Percentiles rank a stretch among this genome's conserved stretches.
Evolutionary conservation across 2,888 invertebrate genomes (phyloP).

Genomic region (Eucriotettix oculatus): DNA sequence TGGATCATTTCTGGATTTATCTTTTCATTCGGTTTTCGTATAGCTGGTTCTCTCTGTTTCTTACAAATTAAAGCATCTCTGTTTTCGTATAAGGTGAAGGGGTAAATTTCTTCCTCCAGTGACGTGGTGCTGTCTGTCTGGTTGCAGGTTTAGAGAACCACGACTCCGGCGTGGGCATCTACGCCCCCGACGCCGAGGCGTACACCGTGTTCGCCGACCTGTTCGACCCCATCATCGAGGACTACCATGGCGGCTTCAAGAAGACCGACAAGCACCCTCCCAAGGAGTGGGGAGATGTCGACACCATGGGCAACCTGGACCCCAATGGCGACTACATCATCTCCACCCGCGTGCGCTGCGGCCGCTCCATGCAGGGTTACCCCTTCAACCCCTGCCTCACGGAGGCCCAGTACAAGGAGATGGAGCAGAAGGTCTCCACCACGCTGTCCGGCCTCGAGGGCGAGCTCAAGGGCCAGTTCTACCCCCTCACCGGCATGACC

Average conservation of each 20-base stretch:
- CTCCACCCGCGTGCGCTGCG: conserved; percentile 91
- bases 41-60: too few relatives aligned
- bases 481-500: conserved; percentile 88
- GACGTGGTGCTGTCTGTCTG: too few relatives aligned
- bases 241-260: conserved; percentile 92
- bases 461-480: conserved; percentile 89
- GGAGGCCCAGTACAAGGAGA: conserved; percentile 93
- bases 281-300: conserved; percentile 87
- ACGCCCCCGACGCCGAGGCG: conserved; percentile 92
- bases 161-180: conserved; percentile 93
- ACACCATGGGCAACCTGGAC: conserved; percentile 80
- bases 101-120: too few relatives aligned
- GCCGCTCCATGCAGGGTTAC: conserved; percentile 79
- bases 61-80: too few relatives aligned
- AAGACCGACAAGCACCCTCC: conserved; percentile 86
- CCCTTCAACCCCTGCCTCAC: conserved; percentile 96
- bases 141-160: conserved; percentile 83
- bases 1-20: too few relatives aligned
- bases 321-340: conserved; percentile 81
- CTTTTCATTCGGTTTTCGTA: too few relatives aligned
- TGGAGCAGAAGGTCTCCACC: conserved; percentile 77
- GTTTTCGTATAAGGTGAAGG: too few relatives aligned
- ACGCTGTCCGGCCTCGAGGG: conserved; percentile 70
- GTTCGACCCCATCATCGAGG: conserved; percentile 95
- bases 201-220: conserved; percentile 84